phyloP scores from a whole-genome alignment of 2,888 invertebrate species.

The Itoplectis maculator region DNA sequence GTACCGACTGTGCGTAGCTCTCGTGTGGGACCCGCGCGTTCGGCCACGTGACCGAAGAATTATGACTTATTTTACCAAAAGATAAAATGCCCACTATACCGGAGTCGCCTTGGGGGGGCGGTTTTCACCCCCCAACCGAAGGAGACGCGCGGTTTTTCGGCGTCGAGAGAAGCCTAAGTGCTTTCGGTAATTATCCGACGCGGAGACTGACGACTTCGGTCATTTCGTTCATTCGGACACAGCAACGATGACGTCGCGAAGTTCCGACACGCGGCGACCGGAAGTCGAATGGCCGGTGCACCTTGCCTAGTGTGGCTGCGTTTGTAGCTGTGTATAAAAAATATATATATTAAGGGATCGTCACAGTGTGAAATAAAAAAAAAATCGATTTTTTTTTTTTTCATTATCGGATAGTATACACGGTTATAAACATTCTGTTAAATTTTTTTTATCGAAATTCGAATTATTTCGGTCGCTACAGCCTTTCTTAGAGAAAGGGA shows the following conservation, averaged over 20 bases:
- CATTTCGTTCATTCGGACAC: slow-evolving; percentile 24
- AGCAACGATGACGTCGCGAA: slow-evolving; percentile 8
- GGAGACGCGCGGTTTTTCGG: slow-evolving; percentile 25
- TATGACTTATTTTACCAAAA: slow-evolving; percentile 74
- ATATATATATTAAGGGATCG: background rate
- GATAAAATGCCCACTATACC: slow-evolving; percentile 66
- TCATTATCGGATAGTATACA: too few relatives aligned
- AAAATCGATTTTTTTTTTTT: too few relatives aligned
- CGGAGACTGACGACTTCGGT: slow-evolving; percentile 65
- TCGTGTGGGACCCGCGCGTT: slow-evolving; percentile 65
- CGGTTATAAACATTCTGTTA: too few relatives aligned
- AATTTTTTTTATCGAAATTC: too few relatives aligned
- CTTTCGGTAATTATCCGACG: slow-evolving; percentile 72
- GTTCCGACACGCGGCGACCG: slow-evolving; percentile 48
- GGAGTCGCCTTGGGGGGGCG: slow-evolving; percentile 54
- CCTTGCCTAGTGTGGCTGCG: too few relatives aligned
- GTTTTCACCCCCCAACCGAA: slow-evolving; percentile 31
- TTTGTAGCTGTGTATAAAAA: background rate
- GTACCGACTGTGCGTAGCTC: slow-evolving; percentile 62
- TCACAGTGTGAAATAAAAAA: too few relatives aligned
- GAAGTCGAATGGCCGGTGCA: slow-evolving; percentile 46
- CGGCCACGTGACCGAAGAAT: slow-evolving; percentile 77
- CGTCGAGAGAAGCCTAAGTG: slow-evolving; percentile 44
- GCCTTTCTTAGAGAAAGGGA: too few relatives aligned
- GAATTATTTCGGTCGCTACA: too few relatives aligned